Percentiles rank a stretch among this genome's conserved stretches.
Conservation (phyloP, 2,888 invertebrate genomes). For the Agonopterix heracliana region DNA sequence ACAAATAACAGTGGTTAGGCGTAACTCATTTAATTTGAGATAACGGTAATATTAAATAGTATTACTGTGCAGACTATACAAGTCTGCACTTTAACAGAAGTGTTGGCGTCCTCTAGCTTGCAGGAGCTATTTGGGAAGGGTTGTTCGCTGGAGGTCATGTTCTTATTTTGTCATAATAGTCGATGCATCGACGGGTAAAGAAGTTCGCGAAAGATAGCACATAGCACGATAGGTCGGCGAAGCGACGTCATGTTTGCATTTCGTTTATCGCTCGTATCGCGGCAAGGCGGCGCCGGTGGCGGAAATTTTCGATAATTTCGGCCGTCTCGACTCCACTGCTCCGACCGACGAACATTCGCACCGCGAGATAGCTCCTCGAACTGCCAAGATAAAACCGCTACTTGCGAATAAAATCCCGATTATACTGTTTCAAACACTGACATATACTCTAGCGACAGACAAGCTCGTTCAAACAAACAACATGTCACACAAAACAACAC, state of each 20-base stretch:
- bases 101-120: too few relatives aligned
- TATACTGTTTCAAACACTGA: neutral
- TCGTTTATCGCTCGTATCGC: conserved; percentile 43
- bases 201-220: neutral
- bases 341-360: conserved; percentile 21
- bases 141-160: too few relatives aligned
- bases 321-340: conserved; percentile 22
- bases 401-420: conserved; percentile 10
- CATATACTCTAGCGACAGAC: too few relatives aligned
- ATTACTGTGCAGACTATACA: too few relatives aligned
- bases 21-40: too few relatives aligned
- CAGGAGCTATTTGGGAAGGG: too few relatives aligned
- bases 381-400: conserved; percentile 26
- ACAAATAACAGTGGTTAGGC: too few relatives aligned
- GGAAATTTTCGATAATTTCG: conserved; percentile 53
- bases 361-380: conserved; percentile 27
- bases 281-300: conserved; percentile 26
- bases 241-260: conserved; percentile 21
- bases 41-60: too few relatives aligned
- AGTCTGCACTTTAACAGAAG: too few relatives aligned
- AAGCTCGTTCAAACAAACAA: too few relatives aligned
- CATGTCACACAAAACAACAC: too few relatives aligned
- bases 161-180: too few relatives aligned
- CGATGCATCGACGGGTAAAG: neutral
- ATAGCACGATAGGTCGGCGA: conserved; percentile 1